These are phyloP conservation scores for Pelecanus crispus DNA, from an alignment of 2,113 vertebrate species.

Conservation along the genomic window DNA sequence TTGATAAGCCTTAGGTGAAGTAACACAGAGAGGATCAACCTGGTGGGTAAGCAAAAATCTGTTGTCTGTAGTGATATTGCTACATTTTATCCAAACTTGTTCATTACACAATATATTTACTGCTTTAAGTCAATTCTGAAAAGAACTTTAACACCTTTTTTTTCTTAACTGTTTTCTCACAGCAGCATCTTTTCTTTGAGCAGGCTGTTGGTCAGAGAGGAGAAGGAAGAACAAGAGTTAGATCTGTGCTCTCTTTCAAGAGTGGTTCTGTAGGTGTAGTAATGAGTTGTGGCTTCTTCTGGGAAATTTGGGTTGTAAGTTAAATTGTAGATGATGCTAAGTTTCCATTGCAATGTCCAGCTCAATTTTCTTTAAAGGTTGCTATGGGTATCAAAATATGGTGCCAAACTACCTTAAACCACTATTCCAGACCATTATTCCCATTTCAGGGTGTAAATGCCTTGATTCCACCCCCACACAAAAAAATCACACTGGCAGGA, in stretches of 20 bases:
- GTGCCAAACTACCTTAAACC: slow-evolving; percentile 4
- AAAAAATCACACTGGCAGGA: not conserved
- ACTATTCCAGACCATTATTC: not conserved
- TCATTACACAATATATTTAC: not conserved
- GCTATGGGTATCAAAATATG: not conserved
- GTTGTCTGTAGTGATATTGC: not conserved
- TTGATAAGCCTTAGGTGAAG: not conserved
- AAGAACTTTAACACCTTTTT: not conserved
- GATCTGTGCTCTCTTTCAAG: not conserved
- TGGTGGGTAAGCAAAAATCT: not conserved
- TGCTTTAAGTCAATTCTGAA: not conserved
- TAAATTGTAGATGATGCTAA: not conserved
- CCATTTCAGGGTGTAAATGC: not conserved
- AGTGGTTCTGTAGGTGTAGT: not conserved
- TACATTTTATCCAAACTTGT: not conserved
- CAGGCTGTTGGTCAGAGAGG: not conserved
- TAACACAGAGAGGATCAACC: not conserved
- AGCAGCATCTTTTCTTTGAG: slow-evolving; percentile 3
- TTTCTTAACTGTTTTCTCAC: not conserved
- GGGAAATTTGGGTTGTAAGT: not conserved
- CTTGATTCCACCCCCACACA: not conserved
- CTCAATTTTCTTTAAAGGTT: not conserved
- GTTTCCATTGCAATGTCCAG: slow-evolving; percentile 12
- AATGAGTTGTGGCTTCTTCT: slow-evolving; percentile 1
- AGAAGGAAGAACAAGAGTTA: not conserved